Evolutionary conservation across 2,888 invertebrate genomes (phyloP), one percentile per base, ranked within the genome.

Genomic region (Orthosia gothica): DNA sequence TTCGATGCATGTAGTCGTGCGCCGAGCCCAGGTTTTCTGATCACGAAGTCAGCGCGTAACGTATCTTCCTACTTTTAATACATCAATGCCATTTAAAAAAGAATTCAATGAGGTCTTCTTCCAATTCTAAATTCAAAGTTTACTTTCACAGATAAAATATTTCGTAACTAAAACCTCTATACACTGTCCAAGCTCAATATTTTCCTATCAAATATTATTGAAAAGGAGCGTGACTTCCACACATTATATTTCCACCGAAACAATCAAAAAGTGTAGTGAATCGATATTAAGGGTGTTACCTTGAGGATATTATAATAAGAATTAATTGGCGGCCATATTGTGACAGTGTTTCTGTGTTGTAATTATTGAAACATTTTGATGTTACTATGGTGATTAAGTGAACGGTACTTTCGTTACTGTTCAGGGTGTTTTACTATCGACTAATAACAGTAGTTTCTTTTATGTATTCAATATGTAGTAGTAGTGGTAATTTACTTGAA

Each of bases 291-390:
- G 18, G 50, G 26, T 59, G 61, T 58, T 65, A 49, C 83, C 83
- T 83, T 85, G 77, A 76, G 85, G 77, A 77, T 81, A 81, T 71
- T 69, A 68, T 59, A 71, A 81, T 71, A 81, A 77, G 50, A 74
- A 81, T 71, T 77, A 71, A 74, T 81, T 81, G 82, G 12, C 5
- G 52, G 77, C 66, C 66, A 61, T 62, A 55, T 57, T 32, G 71
- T 78, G 40, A 78, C 57, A 72, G 54, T 83, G 50, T 78, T 82
- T 47, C 47, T 70, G 5, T 50, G 18, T 49, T 57, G 18, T 71
- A 68, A 70, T 67, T 70, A 67, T 67, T 58, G 15, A 54, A 50
- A 70, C n/a, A 58, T 67, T 82, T 49, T 47, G 26, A 47, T 47
- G 32, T 62, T n/a, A 40, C n/a, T 50, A n/a, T 49, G 5, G 5